Evolutionary conservation across 1,140 invertebrate species (phyloP).

Genomic region (Battus philenor): DNA sequence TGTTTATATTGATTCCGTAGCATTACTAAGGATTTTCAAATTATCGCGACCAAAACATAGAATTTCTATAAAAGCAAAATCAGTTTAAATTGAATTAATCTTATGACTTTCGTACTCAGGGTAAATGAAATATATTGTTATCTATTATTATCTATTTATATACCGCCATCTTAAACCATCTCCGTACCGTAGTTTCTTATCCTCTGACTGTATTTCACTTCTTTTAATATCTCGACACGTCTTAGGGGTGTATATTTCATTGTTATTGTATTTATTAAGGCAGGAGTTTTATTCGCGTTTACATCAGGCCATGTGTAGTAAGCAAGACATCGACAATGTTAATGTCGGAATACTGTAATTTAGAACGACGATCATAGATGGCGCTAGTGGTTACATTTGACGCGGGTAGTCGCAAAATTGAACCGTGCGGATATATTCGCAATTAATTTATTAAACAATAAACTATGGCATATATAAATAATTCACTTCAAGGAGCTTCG

Average conservation of each 20-base stretch:
- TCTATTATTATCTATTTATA: slow-evolving; percentile 57
- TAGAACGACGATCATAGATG: no score
- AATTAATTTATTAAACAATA: no score
- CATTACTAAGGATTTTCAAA: slow-evolving; percentile 42
- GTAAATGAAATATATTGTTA: slow-evolving; percentile 51
- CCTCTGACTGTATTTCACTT: slow-evolving; percentile 8
- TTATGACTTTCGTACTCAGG: slow-evolving; percentile 70
- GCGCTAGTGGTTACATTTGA: no score
- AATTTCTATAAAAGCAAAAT: slow-evolving; percentile 47
- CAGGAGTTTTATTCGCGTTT: neutral
- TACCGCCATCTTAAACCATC: no score
- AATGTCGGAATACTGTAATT: no score
- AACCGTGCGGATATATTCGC: no score
- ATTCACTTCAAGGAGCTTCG: no score
- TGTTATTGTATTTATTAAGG: slow-evolving; percentile 32
- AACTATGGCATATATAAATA: no score
- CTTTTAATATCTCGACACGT: slow-evolving; percentile 4
- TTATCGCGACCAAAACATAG: slow-evolving; percentile 59
- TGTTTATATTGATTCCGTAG: slow-evolving; percentile 43
- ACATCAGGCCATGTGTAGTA: no score
- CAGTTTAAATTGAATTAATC: slow-evolving; percentile 58
- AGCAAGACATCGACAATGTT: no score
- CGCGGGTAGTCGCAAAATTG: no score
- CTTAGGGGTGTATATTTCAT: slow-evolving; percentile 23
- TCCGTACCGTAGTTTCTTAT: slow-evolving; percentile 12